phyloP scores from a whole-genome alignment of 2,797 vertebrate genomes.

The Centropyge bicolor region DNA sequence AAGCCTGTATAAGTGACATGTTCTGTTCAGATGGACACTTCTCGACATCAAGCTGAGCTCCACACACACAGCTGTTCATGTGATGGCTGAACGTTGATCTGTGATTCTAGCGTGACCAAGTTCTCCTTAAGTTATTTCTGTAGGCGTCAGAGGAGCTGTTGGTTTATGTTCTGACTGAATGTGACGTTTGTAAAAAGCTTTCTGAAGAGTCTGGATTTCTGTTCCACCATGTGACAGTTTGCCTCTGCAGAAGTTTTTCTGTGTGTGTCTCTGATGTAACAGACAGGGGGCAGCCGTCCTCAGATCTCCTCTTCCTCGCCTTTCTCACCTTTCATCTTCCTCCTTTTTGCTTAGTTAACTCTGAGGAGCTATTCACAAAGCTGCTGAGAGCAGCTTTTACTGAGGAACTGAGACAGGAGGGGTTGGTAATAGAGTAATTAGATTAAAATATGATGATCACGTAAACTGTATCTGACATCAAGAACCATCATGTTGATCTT shows the following conservation, averaged over 20 bases:
- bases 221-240: background rate
- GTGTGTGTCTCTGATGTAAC: no score
- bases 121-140: background rate
- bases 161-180: background rate
- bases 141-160: background rate
- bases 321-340: background rate
- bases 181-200: background rate
- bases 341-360: background rate
- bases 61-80: background rate
- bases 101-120: background rate
- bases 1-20: no score
- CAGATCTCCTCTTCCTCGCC: background rate
- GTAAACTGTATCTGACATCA: no score
- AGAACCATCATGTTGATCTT: no score
- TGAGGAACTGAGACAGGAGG: no score
- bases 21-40: no score
- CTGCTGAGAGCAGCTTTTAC: no score
- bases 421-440: no score
- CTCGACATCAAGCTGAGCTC: no score
- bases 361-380: background rate
- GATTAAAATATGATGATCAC: no score
- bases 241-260: background rate
- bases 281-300: background rate
- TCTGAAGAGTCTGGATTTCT: background rate
- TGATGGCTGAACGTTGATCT: background rate